Base-by-base conservation (phyloP, 1,140 invertebrate genomes). In the Onthophagus taurus region DNA sequence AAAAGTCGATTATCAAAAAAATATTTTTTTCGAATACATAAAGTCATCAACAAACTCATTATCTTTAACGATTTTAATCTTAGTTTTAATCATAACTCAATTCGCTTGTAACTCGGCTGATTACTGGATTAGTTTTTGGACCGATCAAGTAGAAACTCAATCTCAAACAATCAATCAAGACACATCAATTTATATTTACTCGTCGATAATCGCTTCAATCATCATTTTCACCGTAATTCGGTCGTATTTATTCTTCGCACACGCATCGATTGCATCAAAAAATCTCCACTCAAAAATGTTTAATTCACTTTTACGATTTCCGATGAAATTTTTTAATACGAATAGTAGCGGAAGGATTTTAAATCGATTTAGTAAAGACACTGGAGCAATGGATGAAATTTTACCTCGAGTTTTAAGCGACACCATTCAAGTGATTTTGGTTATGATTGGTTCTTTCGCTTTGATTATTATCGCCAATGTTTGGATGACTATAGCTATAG, bases 101-200 rank as follows among this genome's bases (percentile, higher is more conserved):
- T 60, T 73, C 2, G 64, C 72, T 1, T 82, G 77, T 31, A 83
- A 78, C 39, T 73, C 75, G 2, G 73, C 74, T 8, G 87, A 92
- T 60, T 89, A 78, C 57, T 91, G 85, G 78, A 63, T 87, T 0
- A 79, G 81, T 43, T 79, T 74, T 47, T 90, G 86, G 88, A 26
- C 24, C 24, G n/a, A n/a, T 26, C 24, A n/a, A 26, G 31, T 8
- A 14, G 31, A 33, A 6, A 33, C 6, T 12, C n/a, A 33, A 33
- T 33, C 6, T 12, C 6, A 16, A 6, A 33, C 5, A 7, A 12
- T 8, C 14, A 33, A 8, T 36, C 12, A n/a, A 16, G 11, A 20
- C 9, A 35, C 31, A 4, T 19, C 42, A n/a, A 44, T 44, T 2
- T 36, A 44, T 29, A 13, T 44, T 9, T 44, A 44, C 17, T 3